phyloP scores from a whole-genome alignment of 2,888 invertebrate species.

The Halictus ligatus region DNA sequence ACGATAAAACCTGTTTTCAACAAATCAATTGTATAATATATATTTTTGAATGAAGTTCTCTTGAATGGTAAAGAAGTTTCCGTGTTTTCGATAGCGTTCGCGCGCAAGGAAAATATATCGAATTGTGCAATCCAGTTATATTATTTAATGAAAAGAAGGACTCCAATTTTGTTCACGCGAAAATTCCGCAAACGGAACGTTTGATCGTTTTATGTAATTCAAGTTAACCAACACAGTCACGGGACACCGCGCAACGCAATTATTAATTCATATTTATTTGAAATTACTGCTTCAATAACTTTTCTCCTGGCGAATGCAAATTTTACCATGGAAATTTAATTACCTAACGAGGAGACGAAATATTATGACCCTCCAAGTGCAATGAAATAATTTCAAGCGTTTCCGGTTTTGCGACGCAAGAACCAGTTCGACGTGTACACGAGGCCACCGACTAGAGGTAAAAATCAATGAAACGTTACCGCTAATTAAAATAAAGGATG shows the following conservation, averaged over 20 bases:
- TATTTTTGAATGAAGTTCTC: background rate
- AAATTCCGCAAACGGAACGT: background rate
- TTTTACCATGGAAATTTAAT: background rate
- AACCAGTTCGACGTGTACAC: background rate
- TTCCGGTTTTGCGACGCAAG: background rate
- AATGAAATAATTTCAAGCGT: background rate
- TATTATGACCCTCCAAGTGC: background rate
- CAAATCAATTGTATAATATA: background rate
- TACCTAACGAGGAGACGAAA: background rate
- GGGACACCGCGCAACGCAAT: background rate
- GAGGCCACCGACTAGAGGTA: background rate
- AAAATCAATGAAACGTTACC: background rate
- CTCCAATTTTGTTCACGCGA: background rate
- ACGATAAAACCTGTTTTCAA: no score
- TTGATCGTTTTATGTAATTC: background rate
- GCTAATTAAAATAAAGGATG: constrained; percentile 2
- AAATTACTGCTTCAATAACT: constrained; percentile 1
- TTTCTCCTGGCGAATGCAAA: background rate
- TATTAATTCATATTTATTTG: background rate
- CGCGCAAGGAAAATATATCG: background rate
- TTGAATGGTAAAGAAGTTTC: background rate
- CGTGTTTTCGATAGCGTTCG: background rate
- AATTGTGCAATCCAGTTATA: background rate
- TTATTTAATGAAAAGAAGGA: background rate
- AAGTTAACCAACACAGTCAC: background rate